Evolutionary conservation across 2,888 invertebrate species (phyloP).

Genomic region (Cynaeus angustus): DNA sequence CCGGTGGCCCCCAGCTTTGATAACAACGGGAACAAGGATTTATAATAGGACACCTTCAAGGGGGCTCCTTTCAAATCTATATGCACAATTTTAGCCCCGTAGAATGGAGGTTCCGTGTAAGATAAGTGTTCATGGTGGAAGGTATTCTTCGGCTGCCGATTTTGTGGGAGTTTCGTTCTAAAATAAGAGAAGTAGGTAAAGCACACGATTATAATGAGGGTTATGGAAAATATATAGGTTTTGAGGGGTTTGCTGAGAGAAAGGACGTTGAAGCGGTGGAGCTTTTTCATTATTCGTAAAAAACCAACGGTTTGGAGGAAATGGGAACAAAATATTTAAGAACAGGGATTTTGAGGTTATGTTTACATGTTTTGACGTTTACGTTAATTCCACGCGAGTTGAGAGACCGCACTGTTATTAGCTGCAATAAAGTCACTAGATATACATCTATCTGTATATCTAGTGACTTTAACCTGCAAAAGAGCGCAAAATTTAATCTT

Average conservation of each 20-base stretch:
- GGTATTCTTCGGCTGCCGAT: not conserved
- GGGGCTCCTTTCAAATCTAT: constrained; percentile 77
- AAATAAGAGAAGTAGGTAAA: constrained; percentile 19
- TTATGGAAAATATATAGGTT: not conserved
- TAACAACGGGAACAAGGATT: constrained; percentile 77
- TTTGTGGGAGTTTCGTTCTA: constrained; percentile 6
- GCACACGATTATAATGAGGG: constrained; percentile 1
- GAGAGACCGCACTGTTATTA: too few species aligned
- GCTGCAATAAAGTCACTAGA: too few species aligned
- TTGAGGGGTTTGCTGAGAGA: constrained; percentile 11
- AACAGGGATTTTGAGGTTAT: constrained; percentile 15
- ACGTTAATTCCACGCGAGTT: too few species aligned
- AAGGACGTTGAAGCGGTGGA: not conserved
- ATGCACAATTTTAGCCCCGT: constrained; percentile 80
- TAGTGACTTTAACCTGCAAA: too few species aligned
- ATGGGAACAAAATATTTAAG: not conserved
- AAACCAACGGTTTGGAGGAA: too few species aligned
- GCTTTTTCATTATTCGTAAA: constrained; percentile 19
- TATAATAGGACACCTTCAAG: constrained; percentile 78
- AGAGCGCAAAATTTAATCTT: too few species aligned
- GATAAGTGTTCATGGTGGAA: constrained; percentile 16
- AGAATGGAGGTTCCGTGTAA: constrained; percentile 43
- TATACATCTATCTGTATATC: too few species aligned
- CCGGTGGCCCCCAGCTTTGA: constrained; percentile 83
- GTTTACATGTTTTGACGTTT: constrained; percentile 21